These are phyloP conservation scores for Lota lota DNA, from an alignment of 2,113 vertebrate species.

Conservation along the genomic window DNA sequence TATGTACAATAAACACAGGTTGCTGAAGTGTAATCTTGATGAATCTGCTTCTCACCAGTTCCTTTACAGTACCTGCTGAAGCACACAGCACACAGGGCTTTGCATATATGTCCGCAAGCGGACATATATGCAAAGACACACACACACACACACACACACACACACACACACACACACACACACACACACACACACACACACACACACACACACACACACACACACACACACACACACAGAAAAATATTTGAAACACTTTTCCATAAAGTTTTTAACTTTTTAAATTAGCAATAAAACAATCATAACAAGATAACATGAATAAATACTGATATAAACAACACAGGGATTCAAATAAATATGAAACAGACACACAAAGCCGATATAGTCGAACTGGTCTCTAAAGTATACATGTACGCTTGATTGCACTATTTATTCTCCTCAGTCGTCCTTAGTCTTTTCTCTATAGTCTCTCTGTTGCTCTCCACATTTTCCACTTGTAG, in stretches of 20 bases:
- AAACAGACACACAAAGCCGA: conserved; percentile 8
- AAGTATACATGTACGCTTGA: background rate
- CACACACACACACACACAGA: background rate
- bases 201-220: background rate
- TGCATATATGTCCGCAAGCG: no score
- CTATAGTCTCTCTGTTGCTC: background rate
- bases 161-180: background rate
- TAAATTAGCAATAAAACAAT: conserved; percentile 27
- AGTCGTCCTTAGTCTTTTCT: conserved; percentile 1
- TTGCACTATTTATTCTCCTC: background rate
- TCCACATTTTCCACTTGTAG: background rate
- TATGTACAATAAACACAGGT: no score
- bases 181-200: background rate
- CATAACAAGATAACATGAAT: background rate
- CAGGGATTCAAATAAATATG: conserved; percentile 26
- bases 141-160: background rate
- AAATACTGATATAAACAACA: conserved; percentile 51
- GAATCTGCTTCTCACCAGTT: background rate
- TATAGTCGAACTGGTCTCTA: background rate
- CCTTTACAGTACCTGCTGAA: background rate
- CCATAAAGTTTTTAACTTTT: conserved; percentile 3
- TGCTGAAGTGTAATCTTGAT: no score
- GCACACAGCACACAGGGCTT: background rate
- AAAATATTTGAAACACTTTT: background rate
- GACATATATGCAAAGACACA: background rate